phyloP scores from a whole-genome alignment of 1,140 invertebrate species.

The Zaprionus davidi region DNA sequence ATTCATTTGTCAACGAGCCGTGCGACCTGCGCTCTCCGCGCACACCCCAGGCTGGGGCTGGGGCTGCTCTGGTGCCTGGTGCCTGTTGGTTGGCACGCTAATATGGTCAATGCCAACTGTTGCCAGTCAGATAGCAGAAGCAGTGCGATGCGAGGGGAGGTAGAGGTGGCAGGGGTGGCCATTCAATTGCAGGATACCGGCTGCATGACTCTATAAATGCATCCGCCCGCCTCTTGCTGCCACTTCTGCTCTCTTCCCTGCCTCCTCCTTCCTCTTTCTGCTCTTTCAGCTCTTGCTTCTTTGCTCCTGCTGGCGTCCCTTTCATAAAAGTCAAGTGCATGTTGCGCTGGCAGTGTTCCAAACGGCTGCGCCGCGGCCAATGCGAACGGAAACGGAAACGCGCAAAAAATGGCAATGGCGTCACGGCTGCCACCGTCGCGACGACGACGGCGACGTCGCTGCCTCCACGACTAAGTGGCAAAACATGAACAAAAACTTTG shows the following conservation, averaged over 20 bases:
- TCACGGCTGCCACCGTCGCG: not conserved
- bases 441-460: not conserved
- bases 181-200: constrained; percentile 74
- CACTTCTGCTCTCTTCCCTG: not conserved
- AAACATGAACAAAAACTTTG: constrained; percentile 81
- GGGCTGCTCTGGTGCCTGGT: not conserved
- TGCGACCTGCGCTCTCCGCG: not conserved
- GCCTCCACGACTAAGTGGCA: constrained; percentile 65
- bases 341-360: constrained; percentile 69
- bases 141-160: not conserved
- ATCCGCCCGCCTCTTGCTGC: constrained; percentile 32
- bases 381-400: constrained; percentile 68
- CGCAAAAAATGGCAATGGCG: constrained; percentile 57
- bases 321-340: constrained; percentile 69
- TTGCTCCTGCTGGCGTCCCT: constrained; percentile 9
- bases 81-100: constrained; percentile 52
- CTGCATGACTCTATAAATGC: constrained; percentile 76
- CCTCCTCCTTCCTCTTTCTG: not conserved
- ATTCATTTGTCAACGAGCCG: constrained; percentile 66
- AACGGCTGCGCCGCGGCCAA: constrained; percentile 54
- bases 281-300: not conserved
- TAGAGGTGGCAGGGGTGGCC: constrained; percentile 15
- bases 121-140: constrained; percentile 50
- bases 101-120: constrained; percentile 82
- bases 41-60: not conserved